phyloP scores from a whole-genome alignment of 2,113 vertebrate genomes.

The Vulpes vulpes region DNA sequence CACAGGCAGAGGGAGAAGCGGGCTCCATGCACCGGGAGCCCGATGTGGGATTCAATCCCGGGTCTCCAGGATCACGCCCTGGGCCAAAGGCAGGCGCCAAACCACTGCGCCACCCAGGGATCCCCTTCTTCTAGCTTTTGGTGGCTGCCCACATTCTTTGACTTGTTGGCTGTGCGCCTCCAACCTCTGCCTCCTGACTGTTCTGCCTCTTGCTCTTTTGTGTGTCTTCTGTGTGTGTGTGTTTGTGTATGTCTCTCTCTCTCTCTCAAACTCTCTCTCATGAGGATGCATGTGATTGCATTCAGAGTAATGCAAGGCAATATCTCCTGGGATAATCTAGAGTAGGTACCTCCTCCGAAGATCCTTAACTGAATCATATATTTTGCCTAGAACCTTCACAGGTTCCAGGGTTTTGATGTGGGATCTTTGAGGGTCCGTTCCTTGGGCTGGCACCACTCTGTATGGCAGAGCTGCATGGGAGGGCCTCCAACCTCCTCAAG shows the following conservation, averaged over 20 bases:
- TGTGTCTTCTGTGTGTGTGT: not conserved
- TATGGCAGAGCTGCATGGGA: not conserved
- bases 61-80: too few relatives aligned
- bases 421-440: not conserved
- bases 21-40: too few relatives aligned
- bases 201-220: not conserved
- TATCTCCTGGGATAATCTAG: not conserved
- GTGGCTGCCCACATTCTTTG: not conserved
- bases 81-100: too few relatives aligned
- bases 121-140: not conserved
- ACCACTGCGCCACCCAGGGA: too few relatives aligned
- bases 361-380: not conserved
- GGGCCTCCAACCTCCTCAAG: not conserved
- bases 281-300: not conserved
- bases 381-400: not conserved
- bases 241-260: not conserved
- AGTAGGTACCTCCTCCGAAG: not conserved
- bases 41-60: too few relatives aligned
- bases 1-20: too few relatives aligned
- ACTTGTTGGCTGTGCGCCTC: rapidly evolving
- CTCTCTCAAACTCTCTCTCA: not conserved
- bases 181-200: not conserved
- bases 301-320: not conserved
- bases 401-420: not conserved
- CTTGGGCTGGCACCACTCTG: not conserved